Evolutionary conservation across 2,888 invertebrate species (phyloP), one percentile per base, ranked within the genome.

Genomic region (Kuschelorhynchus macadamiae): DNA sequence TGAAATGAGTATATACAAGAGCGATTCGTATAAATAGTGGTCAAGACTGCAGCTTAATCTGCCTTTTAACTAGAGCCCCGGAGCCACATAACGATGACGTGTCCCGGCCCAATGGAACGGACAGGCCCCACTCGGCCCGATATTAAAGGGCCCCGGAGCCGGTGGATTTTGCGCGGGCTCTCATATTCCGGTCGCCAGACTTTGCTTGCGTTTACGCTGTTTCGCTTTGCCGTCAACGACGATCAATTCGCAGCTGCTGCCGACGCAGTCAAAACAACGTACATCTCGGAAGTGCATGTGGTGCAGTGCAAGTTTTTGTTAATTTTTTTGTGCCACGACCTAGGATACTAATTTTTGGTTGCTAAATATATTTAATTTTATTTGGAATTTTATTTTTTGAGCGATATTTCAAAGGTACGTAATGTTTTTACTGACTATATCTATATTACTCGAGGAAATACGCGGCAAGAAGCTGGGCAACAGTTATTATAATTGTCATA

Each of bases 31-130:
- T 25, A 25, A 25, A 25, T 25, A 25, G 7, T 5, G 25, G 25
- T 25, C 39, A 33, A 39, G 52, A 12, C 52, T 52, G 39, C 3
- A 39, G 36, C 52, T 52, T 52, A 25, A 7, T 25, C 3, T 25
- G 25, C 7, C 25, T 25, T 25, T 39, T 14, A 8, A 36, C 11
- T 11, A 11, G 4, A 36, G 8, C 59, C 60, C 59, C 36, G 42
- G 47, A 47, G 66, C 53, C 55, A 41, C 41, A n/a, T n/a, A 50
- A 36, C 60, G 56, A 61, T 67, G 67, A 67, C 67, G 67, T 67
- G 61, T 67, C 41, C 21, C 53, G 59, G 50, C 30, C 65, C 65
- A 65, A 65, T 65, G 42, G 57, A 25, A 57, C 21, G 56, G 18
- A 36, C 44, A 32, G 41, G 60, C 60, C 61, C 67, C 64, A 64